Evolutionary conservation across 1,140 invertebrate genomes (phyloP).

Genomic region (Drosophila seguyi): DNA sequence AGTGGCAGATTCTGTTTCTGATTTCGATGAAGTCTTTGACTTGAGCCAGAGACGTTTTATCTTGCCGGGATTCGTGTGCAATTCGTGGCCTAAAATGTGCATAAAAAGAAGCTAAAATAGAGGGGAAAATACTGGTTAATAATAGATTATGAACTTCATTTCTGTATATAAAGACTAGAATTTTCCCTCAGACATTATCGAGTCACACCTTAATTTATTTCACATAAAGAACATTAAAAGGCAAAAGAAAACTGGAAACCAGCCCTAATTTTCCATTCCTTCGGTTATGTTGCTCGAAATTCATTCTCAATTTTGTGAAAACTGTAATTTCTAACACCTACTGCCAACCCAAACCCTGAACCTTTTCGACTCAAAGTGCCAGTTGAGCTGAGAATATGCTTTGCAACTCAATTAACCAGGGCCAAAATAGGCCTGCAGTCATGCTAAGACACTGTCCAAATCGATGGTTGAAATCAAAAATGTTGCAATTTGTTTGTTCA

Average conservation of each 20-base stretch:
- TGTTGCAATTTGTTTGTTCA: conserved; percentile 22
- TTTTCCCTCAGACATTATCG: too few relatives aligned
- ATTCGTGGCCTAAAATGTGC: conserved; percentile 78
- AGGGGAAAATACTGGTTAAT: background rate
- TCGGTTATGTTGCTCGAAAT: background rate
- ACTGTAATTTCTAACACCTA: background rate
- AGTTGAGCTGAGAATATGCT: conserved; percentile 49
- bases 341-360: background rate
- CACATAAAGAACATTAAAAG: too few relatives aligned
- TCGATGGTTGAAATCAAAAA: conserved; percentile 8
- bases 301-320: background rate
- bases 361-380: conserved; percentile 51
- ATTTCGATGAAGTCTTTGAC: conserved; percentile 10
- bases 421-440: conserved; percentile 21
- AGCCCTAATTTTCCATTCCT: background rate
- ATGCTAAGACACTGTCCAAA: conserved; percentile 2
- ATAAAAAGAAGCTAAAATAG: conserved; percentile 27
- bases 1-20: conserved; percentile 26
- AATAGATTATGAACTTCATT: background rate
- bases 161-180: background rate
- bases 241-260: too few relatives aligned
- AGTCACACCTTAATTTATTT: too few relatives aligned
- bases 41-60: conserved; percentile 59
- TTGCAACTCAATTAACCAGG: conserved; percentile 59
- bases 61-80: conserved; percentile 54